Evolutionary conservation across 2,113 vertebrate species (phyloP).

Genomic region (Geococcyx californianus): DNA sequence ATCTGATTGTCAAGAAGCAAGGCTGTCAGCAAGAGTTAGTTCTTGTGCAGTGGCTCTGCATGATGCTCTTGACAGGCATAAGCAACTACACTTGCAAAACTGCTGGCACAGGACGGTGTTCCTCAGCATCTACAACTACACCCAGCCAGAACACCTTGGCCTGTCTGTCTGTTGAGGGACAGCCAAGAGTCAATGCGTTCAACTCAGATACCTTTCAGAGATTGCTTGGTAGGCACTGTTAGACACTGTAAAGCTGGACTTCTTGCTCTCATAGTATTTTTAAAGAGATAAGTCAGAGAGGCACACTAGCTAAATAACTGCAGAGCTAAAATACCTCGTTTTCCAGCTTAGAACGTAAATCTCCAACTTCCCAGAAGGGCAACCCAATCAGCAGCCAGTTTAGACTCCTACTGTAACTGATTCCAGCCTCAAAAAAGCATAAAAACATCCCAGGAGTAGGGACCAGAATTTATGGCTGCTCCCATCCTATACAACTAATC

Average conservation of each 20-base stretch:
- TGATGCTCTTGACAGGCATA: accelerated
- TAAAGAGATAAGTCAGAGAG: background rate
- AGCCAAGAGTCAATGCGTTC: background rate
- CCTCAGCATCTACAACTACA: background rate
- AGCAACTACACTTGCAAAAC: background rate
- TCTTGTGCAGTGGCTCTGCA: accelerated
- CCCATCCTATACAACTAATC: background rate
- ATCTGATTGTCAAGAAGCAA: background rate
- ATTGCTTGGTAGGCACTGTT: accelerated
- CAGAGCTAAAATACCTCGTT: background rate
- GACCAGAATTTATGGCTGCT: background rate
- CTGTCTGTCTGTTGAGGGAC: background rate
- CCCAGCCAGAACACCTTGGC: background rate
- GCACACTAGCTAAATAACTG: background rate
- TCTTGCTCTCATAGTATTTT: background rate
- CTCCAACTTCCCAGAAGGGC: background rate
- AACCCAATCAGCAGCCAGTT: background rate
- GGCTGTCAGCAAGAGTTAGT: background rate
- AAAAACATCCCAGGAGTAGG: background rate
- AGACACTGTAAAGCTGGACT: background rate
- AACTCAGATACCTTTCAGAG: background rate
- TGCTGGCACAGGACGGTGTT: background rate
- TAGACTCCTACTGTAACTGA: background rate
- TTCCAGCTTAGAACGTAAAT: background rate
- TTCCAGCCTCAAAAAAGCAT: background rate